Evolutionary conservation across 2,888 invertebrate species (phyloP), one percentile per base, ranked within the genome.

Genomic region (Tortrix viridana): DNA sequence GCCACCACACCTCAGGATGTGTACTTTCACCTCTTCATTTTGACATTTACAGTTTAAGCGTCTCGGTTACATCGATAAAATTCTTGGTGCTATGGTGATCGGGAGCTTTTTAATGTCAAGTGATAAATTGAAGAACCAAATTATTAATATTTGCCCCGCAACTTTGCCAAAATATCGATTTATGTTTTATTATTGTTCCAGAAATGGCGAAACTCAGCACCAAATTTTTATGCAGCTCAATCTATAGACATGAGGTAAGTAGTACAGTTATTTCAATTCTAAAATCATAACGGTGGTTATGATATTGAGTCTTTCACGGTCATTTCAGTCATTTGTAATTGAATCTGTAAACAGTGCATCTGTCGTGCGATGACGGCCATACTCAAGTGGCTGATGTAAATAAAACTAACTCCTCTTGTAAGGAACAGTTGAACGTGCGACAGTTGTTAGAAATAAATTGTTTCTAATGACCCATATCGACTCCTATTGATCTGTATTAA

Each of bases 151-250:
- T n/a, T 41, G n/a, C 2, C 14, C 4, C 41, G 12, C 32, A 32
- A 32, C 32, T 32, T 32, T 32, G 12, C 32, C 32, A 41, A 16
- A 5, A 5, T 4, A 22, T 48, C 41, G 20, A 22, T 23, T 1
- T 20, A 26, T 22, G 47, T 50, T 56, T 50, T 9, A 50, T 55
- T 49, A 7, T 73, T 74, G 69, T 91, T 91, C 69, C 90, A 92
- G 92, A 90, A 90, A 85, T 92, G 92, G 92, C 84, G 92, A 66
- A 88, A 90, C 70, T 90, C 91, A 16, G 88, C 90, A 61, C 90
- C 88, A 5, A 85, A 81, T 71, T 92, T 92, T 77, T 92, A 92
- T 74, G 86, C 91, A 38, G 82, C 85, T 46, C 91, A 92, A 72
- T 85, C 89, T 49, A 76, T 89, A 67, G 92, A 91, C 71, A 81